phyloP scores from a whole-genome alignment of 2,888 invertebrate species.

The Lacanobia oleracea region DNA sequence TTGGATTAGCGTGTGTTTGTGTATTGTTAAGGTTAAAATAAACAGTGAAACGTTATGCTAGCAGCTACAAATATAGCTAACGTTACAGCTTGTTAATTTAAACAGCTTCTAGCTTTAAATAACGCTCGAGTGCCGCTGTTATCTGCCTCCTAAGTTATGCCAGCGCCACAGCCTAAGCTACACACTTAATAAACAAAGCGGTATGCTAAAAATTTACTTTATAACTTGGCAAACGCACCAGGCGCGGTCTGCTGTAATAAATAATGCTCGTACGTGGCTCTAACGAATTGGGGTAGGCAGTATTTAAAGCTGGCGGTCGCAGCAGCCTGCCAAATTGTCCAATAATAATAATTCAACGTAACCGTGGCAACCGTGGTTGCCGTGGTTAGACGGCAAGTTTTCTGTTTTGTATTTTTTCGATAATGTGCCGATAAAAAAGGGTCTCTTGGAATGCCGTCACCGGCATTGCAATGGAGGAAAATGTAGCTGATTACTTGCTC shows the following conservation, averaged over 20 bases:
- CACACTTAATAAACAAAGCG: slow-evolving; percentile 51
- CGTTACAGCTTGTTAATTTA: slow-evolving; percentile 39
- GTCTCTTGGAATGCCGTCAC: neutral
- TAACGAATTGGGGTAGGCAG: slow-evolving; percentile 69
- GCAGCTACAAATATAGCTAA: slow-evolving; percentile 1
- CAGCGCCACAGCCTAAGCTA: slow-evolving; percentile 49
- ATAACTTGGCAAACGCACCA: slow-evolving; percentile 66
- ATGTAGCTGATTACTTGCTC: neutral
- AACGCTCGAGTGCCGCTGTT: slow-evolving; percentile 19
- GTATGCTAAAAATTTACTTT: slow-evolving; percentile 62
- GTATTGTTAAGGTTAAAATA: slow-evolving; percentile 9
- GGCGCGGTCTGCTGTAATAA: slow-evolving; percentile 64
- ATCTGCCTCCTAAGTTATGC: slow-evolving; percentile 45
- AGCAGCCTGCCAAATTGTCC: slow-evolving; percentile 77
- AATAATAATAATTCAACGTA: slow-evolving; percentile 74
- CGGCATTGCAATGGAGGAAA: neutral
- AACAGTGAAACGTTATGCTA: slow-evolving; percentile 16
- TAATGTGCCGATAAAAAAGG: neutral
- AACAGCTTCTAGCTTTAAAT: slow-evolving; percentile 40
- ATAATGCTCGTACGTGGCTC: slow-evolving; percentile 64
- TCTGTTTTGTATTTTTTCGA: slow-evolving; percentile 13
- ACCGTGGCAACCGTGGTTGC: slow-evolving; percentile 63
- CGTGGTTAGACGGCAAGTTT: slow-evolving; percentile 33
- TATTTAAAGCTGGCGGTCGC: slow-evolving; percentile 68
- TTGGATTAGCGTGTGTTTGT: slow-evolving; percentile 3